Base-by-base conservation (phyloP, 2,113 vertebrate genomes). In the Saguinus imperator region DNA sequence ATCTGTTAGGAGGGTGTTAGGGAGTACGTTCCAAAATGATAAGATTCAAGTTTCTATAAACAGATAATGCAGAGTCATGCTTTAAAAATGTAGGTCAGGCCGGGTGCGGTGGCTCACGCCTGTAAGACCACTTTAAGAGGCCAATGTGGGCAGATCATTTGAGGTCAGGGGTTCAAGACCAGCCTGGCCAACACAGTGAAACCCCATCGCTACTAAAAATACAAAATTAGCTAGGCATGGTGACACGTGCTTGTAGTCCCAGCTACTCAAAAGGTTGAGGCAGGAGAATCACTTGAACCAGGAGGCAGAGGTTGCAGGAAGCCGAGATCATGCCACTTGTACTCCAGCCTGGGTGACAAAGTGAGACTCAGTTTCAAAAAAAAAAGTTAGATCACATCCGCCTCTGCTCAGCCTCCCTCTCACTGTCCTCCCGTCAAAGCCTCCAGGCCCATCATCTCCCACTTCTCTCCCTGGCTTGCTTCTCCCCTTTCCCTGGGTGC, bases 31-130 rank as follows among this genome's bases (percentile, higher is more conserved):
- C 91, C 91, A 84, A 97, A 89, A 82, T 58, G 91, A 40, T 87
- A 97, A 95, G 57, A 95, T 35, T 91, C 16, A 21, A 45, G 35
- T 93, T 96, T 97, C 91, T 95, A 93, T 93, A 96, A 91, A 87
- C 43, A 93, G 75, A 95, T 73, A 27, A 58, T 32, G 43, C 40
- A 93, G 70, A 79, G 77, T 92, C 80, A 94, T 76, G 43, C 87
- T 92, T 89, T 72, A 94, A 96, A 97, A 96, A 97, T 89, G 89
- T 84, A 89, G 79, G 93, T 90, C 91, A 83, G 68, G 68, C 66
- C 32, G 13, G 32, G 16, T 0, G 14, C 16, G 0, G 66, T 35
- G 66, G 32, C 66, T 68, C 66, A 68, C 7, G 16, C 6, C 29
- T 68, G 7, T 68, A 68, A 68, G 35, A 32, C 66, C 32, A 68